Evolutionary conservation across 2,113 vertebrate species (phyloP).

Genomic region (Himantopus leucocephalus): DNA sequence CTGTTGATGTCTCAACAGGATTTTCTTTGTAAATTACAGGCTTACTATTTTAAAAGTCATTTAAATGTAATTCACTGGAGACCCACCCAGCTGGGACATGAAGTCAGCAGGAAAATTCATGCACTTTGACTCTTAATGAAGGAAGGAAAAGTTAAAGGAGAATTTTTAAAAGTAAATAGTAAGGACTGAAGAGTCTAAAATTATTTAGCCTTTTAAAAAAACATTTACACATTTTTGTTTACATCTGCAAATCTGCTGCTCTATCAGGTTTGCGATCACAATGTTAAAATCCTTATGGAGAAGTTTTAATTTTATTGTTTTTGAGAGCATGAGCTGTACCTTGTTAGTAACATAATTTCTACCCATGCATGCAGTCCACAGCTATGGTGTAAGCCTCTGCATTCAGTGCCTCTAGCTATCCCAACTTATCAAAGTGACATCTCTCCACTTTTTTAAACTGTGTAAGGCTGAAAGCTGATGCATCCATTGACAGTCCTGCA

Average conservation of each 20-base stretch:
- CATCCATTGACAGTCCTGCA: not conserved
- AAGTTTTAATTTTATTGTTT: not conserved
- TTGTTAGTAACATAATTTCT: not conserved
- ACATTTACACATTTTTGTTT: not conserved
- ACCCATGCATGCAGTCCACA: not conserved
- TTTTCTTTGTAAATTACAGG: not conserved
- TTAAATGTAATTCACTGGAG: not conserved
- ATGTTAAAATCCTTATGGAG: not conserved
- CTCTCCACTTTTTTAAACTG: not conserved
- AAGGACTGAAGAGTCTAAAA: not conserved
- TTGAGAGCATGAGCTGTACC: not conserved
- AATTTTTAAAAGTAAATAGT: not conserved
- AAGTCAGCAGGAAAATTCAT: not conserved
- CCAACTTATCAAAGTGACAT: not conserved
- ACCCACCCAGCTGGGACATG: not conserved
- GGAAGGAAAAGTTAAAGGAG: not conserved
- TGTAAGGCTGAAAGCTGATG: not conserved
- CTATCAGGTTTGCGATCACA: not conserved
- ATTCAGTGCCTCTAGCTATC: not conserved
- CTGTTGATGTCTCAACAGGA: not conserved
- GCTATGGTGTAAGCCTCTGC: not conserved
- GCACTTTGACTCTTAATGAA: not conserved
- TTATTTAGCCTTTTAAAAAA: not conserved
- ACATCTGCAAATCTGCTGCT: not conserved
- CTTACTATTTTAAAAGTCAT: not conserved